phyloP scores from a whole-genome alignment of 2,113 vertebrate species.

The Petromus typicus region DNA sequence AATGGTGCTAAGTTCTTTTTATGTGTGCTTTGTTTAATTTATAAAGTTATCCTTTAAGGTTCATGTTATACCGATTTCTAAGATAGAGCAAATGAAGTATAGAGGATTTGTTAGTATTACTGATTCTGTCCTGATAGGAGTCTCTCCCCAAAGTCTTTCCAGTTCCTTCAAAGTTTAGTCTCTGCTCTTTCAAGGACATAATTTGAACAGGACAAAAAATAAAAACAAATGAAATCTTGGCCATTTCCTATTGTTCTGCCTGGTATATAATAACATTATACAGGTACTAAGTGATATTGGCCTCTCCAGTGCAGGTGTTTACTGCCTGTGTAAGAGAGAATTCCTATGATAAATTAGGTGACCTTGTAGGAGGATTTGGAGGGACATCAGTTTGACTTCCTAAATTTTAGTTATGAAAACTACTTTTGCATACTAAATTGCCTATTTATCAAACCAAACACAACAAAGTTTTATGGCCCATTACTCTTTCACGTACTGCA shows the following conservation, averaged over 20 bases:
- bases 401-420: conserved; percentile 33
- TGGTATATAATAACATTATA: background rate
- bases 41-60: background rate
- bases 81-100: conserved; percentile 24
- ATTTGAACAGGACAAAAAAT: background rate
- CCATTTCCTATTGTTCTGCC: background rate
- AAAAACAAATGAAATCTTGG: background rate
- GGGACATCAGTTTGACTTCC: background rate
- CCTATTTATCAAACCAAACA: conserved; percentile 9
- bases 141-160: background rate
- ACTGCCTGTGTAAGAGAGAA: background rate
- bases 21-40: background rate
- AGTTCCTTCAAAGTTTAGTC: background rate
- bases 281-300: background rate
- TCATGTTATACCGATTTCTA: background rate
- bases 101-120: conserved; percentile 4
- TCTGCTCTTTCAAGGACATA: conserved; percentile 17
- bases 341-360: conserved; percentile 30
- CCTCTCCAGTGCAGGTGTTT: background rate
- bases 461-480: background rate
- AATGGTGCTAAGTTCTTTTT: background rate
- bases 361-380: background rate
- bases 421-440: conserved; percentile 12
- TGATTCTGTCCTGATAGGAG: background rate
- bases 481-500: background rate